Evolutionary conservation across 2,888 invertebrate species (phyloP), one percentile per base, ranked within the genome.

Genomic region (Pseudanteris insignis): DNA sequence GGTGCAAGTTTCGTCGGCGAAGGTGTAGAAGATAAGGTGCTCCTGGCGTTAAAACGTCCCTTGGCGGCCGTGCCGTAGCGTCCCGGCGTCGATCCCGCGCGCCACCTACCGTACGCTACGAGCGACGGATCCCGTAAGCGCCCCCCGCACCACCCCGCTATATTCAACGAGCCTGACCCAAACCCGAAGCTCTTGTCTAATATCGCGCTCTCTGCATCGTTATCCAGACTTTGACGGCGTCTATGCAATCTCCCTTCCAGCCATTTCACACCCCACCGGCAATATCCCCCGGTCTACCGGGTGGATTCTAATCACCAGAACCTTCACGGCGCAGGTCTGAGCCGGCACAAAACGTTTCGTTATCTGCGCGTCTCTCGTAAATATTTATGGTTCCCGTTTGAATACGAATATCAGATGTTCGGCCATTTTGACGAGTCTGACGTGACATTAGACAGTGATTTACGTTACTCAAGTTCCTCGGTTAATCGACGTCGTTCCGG

Each of bases 21-120:
- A 74, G 74, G 70, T 73, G 72, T 68, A 72, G 50, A 69, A 76
- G 77, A 78, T 78, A 78, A 76, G 77, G 72, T 70, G 75, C 73
- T 77, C 77, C 76, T 77, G 76, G 74, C 74, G 71, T 72, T 71
- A 74, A 77, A 76, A 66, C 75, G 76, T 77, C 77, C 77, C 77
- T 69, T 67, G 73, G 73, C 69, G 75, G 67, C 71, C 71, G 71
- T 76, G 70, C 69, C 57, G 66, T 24, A 69, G 47, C 68, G 64
- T 66, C 65, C 65, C 30, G 38, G 48, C 50, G 57, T 51, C 62
- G 55, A 50, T 55, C 61, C 34, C 55, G 11, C 34, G 59, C 66
- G 41, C 60, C 48, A n/a, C n/a, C n/a, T 50, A 59, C 55, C 18
- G 11, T 64, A 58, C 29, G 54, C 26, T 46, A 38, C 46, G 44